Percentiles rank a stretch among this genome's conserved stretches.
Conservation (phyloP, 2,888 invertebrate genomes). For the Ormia ochracea region DNA sequence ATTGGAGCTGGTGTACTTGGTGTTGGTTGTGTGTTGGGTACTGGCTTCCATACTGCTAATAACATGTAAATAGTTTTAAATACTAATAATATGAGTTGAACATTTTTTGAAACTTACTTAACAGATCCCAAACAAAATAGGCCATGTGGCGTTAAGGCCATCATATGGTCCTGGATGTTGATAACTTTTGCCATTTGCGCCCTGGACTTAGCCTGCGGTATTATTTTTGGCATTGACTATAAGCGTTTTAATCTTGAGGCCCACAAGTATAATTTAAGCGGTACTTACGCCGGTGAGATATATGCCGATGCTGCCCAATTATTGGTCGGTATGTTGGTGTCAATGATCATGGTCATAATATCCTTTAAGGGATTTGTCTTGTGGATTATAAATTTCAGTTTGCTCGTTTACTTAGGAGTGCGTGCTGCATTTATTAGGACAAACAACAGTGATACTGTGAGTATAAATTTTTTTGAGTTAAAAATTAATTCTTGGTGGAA, state of each 20-base stretch:
- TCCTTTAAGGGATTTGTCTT: constrained; percentile 77
- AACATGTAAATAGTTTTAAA: constrained; percentile 68
- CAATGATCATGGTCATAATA: constrained; percentile 75
- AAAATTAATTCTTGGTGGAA: too few relatives aligned
- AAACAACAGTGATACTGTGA: constrained; percentile 69
- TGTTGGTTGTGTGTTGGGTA: constrained; percentile 72
- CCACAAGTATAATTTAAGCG: constrained; percentile 64
- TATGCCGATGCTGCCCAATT: constrained; percentile 67
- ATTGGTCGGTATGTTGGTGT: constrained; percentile 69
- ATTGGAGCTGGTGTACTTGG: constrained; percentile 74
- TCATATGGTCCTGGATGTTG: constrained; percentile 72
- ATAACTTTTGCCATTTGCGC: constrained; percentile 69
- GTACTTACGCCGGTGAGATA: constrained; percentile 62
- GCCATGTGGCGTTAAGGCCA: constrained; percentile 64
- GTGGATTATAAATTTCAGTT: constrained; percentile 75
- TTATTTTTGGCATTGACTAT: constrained; percentile 76
- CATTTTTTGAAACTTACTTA: background rate
- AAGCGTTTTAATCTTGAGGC: constrained; percentile 68
- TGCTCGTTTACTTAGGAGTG: constrained; percentile 68
- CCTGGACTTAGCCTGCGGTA: constrained; percentile 73
- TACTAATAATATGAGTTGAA: background rate
- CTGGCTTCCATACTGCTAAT: constrained; percentile 71
- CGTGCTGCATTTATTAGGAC: constrained; percentile 64
- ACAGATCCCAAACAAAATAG: constrained; percentile 70
- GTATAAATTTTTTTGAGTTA: constrained; percentile 45